Base-by-base conservation (phyloP, 1,140 invertebrate genomes). In the Nebria ingens region DNA sequence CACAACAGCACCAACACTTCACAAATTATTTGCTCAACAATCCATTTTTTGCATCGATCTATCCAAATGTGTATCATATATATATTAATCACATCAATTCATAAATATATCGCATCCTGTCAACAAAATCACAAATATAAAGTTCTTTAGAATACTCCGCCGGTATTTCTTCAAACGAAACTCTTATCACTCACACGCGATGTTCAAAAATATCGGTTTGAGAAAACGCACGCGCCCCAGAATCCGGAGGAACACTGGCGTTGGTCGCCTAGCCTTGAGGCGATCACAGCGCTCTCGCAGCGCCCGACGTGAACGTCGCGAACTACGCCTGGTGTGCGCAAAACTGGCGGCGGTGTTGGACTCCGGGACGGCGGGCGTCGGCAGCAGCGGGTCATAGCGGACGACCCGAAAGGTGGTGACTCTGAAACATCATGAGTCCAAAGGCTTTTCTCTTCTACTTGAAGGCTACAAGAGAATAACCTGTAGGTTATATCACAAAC, bases 261-360 rank as follows among this genome's bases (percentile, higher is more conserved):
- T 17, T 17, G 40, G 40, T 45, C 40, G n/a, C n/a, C 40, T 17
- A 17, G 40, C 40, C 40, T 45, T 17, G n/a, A 17, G 40, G 40
- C 40, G 40, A 45, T 17, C 3, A 6, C 40, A 45, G 40, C 40
- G 40, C 40, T 45, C n/a, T 17, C 40, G 17, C 6, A 45, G 40
- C 40, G 40, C 40, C 15, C 9, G n/a, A 34, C 15, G 40, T 4
- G 6, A 11, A 6, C 40, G 40, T 6, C 17, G 40, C 6, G 40
- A 45, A 45, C 40, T 45, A 45, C 40, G 17, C 25, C n/a, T 9
- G 40, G 40, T 45, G 40, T 45, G 40, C 40, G 40, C 40, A 17
- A 45, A n/a, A 11, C 40, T 45, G 40, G 40, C n/a, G n/a, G n/a
- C n/a, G n/a, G n/a, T n/a, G n/a, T n/a, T n/a, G n/a, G n/a, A n/a